Percentiles rank a stretch among this genome's conserved stretches.
These are phyloP conservation scores for Sesamia nonagrioides DNA, from an alignment of 1,140 invertebrate genomes.

Conservation along the genomic window DNA sequence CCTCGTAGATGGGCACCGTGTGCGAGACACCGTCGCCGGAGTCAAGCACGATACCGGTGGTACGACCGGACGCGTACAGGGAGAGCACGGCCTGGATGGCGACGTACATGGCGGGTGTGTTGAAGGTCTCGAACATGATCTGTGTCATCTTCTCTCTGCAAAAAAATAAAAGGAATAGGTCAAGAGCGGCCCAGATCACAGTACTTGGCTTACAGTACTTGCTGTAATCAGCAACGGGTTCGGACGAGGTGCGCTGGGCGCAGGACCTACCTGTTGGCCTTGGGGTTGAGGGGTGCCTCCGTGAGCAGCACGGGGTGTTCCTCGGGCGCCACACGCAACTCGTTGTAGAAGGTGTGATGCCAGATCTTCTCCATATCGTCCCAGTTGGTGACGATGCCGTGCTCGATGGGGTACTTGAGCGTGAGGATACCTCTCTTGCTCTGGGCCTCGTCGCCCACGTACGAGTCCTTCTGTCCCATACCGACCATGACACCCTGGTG, in stretches of 20 bases:
- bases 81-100: too few relatives aligned
- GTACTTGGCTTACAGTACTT: too few relatives aligned
- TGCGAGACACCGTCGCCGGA: too few relatives aligned
- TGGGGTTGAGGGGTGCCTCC: slow-evolving; percentile 97
- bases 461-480: slow-evolving; percentile 98
- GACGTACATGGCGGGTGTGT: too few relatives aligned
- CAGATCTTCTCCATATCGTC: too few relatives aligned
- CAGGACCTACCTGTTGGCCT: slow-evolving; percentile 90
- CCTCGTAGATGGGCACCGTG: too few relatives aligned
- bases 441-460: slow-evolving; percentile 98
- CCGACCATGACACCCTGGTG: slow-evolving; percentile 98
- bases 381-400: too few relatives aligned
- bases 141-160: slow-evolving; percentile 92
- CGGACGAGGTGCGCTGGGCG: neutral
- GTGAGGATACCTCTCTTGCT: slow-evolving; percentile 97
- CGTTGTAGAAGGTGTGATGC: too few relatives aligned
- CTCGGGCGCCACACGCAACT: slow-evolving; percentile 96
- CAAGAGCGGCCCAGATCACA: slow-evolving; percentile 2
- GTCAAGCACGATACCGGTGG: slow-evolving; percentile 97
- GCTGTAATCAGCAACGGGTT: too few relatives aligned
- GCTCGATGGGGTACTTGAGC: slow-evolving; percentile 98
- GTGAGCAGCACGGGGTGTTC: slow-evolving; percentile 97
- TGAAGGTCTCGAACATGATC: too few relatives aligned
- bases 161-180: slow-evolving; percentile 59
- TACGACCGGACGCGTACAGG: slow-evolving; percentile 96